phyloP scores from a whole-genome alignment of 2,888 invertebrate species.

The Bedellia somnulentella region DNA sequence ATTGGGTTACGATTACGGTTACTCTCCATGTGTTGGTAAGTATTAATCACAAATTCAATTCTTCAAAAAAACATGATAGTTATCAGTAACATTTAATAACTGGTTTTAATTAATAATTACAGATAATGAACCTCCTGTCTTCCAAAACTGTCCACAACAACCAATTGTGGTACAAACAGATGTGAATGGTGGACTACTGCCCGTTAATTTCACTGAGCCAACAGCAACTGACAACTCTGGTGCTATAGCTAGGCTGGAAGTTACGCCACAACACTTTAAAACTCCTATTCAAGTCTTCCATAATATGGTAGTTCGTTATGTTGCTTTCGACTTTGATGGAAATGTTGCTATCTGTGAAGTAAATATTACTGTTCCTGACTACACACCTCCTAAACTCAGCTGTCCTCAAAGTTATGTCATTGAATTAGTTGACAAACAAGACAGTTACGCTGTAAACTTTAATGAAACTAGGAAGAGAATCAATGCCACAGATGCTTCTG shows the following conservation, averaged over 20 bases:
- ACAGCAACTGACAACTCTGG: slow-evolving; percentile 95
- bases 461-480: slow-evolving; percentile 85
- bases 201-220: slow-evolving; percentile 92
- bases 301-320: slow-evolving; percentile 91
- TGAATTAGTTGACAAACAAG: slow-evolving; percentile 86
- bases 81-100: too few relatives aligned
- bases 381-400: slow-evolving; percentile 85
- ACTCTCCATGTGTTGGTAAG: slow-evolving; percentile 87
- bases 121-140: slow-evolving; percentile 95
- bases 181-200: slow-evolving; percentile 83
- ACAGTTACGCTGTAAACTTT: slow-evolving; percentile 88
- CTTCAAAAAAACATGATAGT: too few relatives aligned
- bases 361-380: slow-evolving; percentile 91
- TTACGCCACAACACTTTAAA: slow-evolving; percentile 88
- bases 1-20: slow-evolving; percentile 91
- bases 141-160: slow-evolving; percentile 94
- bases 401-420: slow-evolving; percentile 95
- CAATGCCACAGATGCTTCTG: slow-evolving; percentile 85
- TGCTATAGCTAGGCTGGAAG: slow-evolving; percentile 88
- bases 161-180: slow-evolving; percentile 89
- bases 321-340: slow-evolving; percentile 96
- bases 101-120: slow-evolving; percentile 15
- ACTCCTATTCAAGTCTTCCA: slow-evolving; percentile 87
- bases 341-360: slow-evolving; percentile 97
- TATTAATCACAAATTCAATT: slow-evolving; percentile 6